phyloP scores from a whole-genome alignment of 2,888 invertebrate genomes.

The Falcaria lacertinaria region DNA sequence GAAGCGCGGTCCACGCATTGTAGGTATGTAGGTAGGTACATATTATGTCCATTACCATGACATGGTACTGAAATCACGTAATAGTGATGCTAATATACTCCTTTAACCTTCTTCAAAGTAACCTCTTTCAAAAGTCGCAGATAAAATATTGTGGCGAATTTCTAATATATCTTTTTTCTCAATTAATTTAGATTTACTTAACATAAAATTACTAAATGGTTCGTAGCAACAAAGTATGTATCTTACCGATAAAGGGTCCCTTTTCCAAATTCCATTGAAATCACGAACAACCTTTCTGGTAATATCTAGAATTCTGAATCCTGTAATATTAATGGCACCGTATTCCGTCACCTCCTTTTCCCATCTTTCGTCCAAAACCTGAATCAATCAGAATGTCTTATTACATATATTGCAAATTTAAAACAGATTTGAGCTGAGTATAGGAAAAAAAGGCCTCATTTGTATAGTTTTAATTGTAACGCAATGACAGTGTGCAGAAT shows the following conservation, averaged over 20 bases:
- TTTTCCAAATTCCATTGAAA: constrained; percentile 90
- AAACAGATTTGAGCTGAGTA: no score
- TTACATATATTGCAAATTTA: no score
- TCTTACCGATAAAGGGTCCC: constrained; percentile 90
- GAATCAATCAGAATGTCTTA: constrained; percentile 26
- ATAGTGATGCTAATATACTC: constrained; percentile 10
- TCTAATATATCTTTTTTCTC: no score
- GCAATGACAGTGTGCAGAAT: no score
- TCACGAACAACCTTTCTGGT: constrained; percentile 88
- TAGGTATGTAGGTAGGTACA: constrained; percentile 25
- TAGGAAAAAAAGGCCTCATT: no score
- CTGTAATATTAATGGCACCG: constrained; percentile 98
- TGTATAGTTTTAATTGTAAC: no score
- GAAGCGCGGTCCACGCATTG: constrained; percentile 26
- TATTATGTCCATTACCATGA: constrained; percentile 18
- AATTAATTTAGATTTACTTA: no score
- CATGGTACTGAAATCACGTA: constrained; percentile 46
- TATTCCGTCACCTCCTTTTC: constrained; percentile 94
- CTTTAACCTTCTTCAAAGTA: not conserved
- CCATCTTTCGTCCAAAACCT: constrained; percentile 98
- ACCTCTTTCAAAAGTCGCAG: no score
- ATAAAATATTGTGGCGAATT: no score
- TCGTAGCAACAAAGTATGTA: not conserved
- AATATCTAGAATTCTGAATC: constrained; percentile 94
- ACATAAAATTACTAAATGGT: no score